Base-by-base conservation (phyloP, 2,113 vertebrate species). In the Lampris megalopsis region DNA sequence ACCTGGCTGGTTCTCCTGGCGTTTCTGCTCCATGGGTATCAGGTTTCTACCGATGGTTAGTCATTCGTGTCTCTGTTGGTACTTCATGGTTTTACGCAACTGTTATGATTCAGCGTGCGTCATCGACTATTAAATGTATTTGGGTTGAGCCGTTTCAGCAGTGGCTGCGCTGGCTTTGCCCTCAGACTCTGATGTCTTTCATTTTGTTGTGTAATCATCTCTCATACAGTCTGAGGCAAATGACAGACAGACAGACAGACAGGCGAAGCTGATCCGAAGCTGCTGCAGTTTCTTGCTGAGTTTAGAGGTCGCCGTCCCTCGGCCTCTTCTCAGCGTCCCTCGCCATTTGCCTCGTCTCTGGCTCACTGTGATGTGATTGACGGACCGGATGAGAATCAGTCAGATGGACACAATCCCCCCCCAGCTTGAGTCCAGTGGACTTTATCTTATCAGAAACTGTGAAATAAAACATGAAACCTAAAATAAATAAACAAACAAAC, bases 71-170 rank as follows among this genome's bases (percentile, higher is more conserved):
- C 13, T 59, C 56, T 58, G 53, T 7, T 61, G 63, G 40, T 68
- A 58, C 43, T 42, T 24, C 38, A 24, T 53, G 13, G 49, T 42
- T 76, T 84, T 69, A 73, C 45, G 40, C 13, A 78, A 68, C 49
- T 60, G n/a, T 53, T 9, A 2, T 85, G 83, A 90, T 69, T 91
- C 83, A 88, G 56, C 0, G 9, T 86, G 84, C 45, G 71, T 84
- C 88, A 89, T 50, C 2, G 24, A 61, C 24, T 13, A 57, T 75
- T 41, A 35, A 41, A 68, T 50, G 6, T 38, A 6, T 41, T 73
- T 11, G n/a, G 6, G 9, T 50, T 37, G 41, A 24, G 50, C 42
- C 50, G 8, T 42, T 24, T 66, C 7, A 63, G 73, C 0, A 66
- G 66, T n/a, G 24, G n/a, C 24, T 24, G 24, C 24, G 24, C 24